Base-by-base conservation (phyloP, 2,113 vertebrate genomes). In the Seriola aureovittata region DNA sequence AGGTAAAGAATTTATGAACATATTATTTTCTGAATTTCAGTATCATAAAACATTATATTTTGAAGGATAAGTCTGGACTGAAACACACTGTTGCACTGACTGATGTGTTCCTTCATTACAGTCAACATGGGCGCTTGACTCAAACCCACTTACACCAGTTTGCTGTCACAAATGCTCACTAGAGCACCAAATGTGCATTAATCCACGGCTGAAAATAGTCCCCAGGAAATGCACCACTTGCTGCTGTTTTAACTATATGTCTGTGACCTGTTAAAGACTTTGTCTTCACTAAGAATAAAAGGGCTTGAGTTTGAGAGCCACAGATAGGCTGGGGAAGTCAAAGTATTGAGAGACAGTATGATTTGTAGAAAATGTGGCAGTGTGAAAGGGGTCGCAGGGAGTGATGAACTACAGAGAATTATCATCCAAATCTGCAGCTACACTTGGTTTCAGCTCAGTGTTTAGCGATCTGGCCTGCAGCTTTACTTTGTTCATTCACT, bases 1-100 rank as follows among this genome's bases (percentile, higher is more conserved):
- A 99, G 98, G 98, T 99, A 72, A 85, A 65, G 50, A 50, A 12
- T 10, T 29, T 23, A 0, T 25, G 52, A 44, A 59, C 0, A 66
- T 25, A 34, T 36, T 62, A 17, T 44, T 16, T 34, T 12, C 46
- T 21, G 12, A 52, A 63, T 29, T 52, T 70, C 32, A 50, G 17
- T 13, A 25, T 68, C 0, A 5, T 13, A 9, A 23, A 38, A 66
- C 52, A 67, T n/a, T 48, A 36, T 5, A 32, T 58, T 3, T 25
- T 13, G 11, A 29, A 5, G 55, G 21, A 25, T 12, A 19, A 17
- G 11, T 13, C 54, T 2, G 21, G 21, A 7, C 48, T 19, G 29
- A 21, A 50, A 50, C 44, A 46, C 48, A 48, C 46, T 17, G 46
- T 48, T 50, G 52, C 21, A 54, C 57, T 17, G 12, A 6, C 13